Evolutionary conservation across 2,113 vertebrate genomes (phyloP).

Genomic region (Echinops telfairi): DNA sequence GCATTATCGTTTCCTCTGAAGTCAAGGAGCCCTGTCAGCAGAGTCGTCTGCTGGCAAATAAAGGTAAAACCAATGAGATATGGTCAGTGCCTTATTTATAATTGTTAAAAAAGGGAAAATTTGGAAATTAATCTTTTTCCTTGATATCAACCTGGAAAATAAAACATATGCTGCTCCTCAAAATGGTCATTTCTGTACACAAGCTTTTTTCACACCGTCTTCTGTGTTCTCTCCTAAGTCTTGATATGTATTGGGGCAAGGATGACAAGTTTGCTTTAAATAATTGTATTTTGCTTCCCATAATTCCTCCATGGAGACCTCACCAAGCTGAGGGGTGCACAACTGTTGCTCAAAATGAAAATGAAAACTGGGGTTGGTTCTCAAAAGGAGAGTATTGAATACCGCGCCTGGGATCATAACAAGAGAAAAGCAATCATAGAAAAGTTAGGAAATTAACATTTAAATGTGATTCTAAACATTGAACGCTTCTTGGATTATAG

Average conservation of each 20-base stretch:
- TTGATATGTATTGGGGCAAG: background rate
- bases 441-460: background rate
- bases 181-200: background rate
- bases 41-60: conserved; percentile 91
- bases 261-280: background rate
- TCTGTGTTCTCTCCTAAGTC: background rate
- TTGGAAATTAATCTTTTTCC: background rate
- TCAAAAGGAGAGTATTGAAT: conserved; percentile 51
- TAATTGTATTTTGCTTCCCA: background rate
- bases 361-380: conserved; percentile 16
- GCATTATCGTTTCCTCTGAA: conserved; percentile 93
- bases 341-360: conserved; percentile 51
- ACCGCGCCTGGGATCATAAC: background rate
- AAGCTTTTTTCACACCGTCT: background rate
- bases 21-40: conserved; percentile 86
- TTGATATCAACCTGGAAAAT: background rate
- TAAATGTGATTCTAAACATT: background rate
- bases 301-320: background rate
- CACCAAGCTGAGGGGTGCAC: background rate
- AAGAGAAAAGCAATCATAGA: background rate
- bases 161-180: background rate
- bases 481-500: background rate
- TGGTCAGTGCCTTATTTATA: background rate
- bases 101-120: background rate
- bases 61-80: conserved; percentile 86